Percentiles rank a stretch among this genome's conserved stretches.
phyloP scores from a whole-genome alignment of 1,140 invertebrate species.

The Paraescarpia echinospica region DNA sequence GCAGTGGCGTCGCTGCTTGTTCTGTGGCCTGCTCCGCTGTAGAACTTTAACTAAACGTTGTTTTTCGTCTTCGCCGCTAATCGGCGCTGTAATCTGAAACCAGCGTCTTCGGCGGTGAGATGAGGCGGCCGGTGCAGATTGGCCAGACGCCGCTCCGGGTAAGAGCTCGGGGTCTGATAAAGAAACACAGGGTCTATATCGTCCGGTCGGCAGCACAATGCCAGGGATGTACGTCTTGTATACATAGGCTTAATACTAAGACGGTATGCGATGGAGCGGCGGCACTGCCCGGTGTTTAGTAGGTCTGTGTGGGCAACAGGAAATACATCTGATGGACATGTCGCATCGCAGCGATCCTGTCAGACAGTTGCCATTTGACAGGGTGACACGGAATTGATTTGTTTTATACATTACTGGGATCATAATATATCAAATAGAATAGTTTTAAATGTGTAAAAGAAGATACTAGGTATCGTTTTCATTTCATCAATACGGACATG shows the following conservation, averaged over 20 bases:
- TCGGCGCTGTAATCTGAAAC: slow-evolving; percentile 3
- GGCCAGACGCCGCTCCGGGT: background rate
- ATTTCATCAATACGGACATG: background rate
- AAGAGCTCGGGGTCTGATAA: background rate
- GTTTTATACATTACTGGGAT: background rate
- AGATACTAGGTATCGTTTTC: background rate
- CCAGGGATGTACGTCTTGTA: background rate
- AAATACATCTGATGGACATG: background rate
- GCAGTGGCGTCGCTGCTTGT: background rate
- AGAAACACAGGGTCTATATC: background rate
- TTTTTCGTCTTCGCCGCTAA: background rate
- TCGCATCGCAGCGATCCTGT: background rate
- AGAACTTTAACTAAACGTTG: background rate
- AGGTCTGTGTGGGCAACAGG: background rate
- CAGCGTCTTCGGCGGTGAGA: background rate
- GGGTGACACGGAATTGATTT: background rate
- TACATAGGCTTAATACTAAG: background rate
- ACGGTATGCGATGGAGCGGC: background rate
- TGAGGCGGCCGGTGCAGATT: background rate
- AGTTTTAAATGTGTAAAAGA: background rate
- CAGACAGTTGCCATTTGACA: background rate
- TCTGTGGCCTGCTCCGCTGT: background rate
- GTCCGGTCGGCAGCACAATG: background rate
- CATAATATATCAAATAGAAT: background rate
- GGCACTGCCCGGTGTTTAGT: background rate